These are phyloP conservation scores for Variabilichromis moorii DNA, from an alignment of 2,113 vertebrate genomes.

Conservation along the genomic window DNA sequence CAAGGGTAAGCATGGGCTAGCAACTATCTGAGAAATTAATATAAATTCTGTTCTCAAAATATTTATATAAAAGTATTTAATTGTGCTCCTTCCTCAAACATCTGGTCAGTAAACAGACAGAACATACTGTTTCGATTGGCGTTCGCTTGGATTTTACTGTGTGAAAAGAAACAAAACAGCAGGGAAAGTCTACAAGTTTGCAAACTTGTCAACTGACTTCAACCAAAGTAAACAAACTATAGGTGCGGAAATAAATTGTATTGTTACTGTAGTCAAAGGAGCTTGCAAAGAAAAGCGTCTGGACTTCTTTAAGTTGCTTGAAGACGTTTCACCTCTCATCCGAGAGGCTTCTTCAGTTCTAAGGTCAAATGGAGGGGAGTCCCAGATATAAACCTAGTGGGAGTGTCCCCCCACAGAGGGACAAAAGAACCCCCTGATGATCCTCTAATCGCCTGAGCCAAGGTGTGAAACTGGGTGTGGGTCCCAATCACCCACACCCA, in stretches of 20 bases:
- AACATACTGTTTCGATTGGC: neutral
- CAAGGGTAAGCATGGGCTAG: neutral
- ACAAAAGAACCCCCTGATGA: no score
- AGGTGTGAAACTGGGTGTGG: no score
- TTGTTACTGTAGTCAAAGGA: neutral
- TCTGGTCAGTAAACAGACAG: neutral
- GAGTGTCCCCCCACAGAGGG: no score
- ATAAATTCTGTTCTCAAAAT: neutral
- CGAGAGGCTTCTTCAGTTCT: no score
- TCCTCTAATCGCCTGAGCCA: no score
- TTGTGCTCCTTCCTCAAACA: neutral
- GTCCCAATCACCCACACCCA: no score
- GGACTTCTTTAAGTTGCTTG: no score
- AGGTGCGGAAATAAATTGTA: neutral
- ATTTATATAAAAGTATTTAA: neutral
- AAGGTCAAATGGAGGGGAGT: no score
- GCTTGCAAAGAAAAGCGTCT: no score
- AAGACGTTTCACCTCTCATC: no score
- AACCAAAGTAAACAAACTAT: neutral
- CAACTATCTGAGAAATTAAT: neutral
- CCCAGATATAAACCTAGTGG: no score
- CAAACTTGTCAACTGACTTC: neutral
- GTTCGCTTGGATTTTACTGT: neutral
- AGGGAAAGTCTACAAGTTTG: neutral
- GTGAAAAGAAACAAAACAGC: neutral